Percentiles rank a stretch among this genome's conserved stretches.
These are phyloP conservation scores for Emys orbicularis DNA, from an alignment of 2,797 vertebrate species.

Conservation along the genomic window DNA sequence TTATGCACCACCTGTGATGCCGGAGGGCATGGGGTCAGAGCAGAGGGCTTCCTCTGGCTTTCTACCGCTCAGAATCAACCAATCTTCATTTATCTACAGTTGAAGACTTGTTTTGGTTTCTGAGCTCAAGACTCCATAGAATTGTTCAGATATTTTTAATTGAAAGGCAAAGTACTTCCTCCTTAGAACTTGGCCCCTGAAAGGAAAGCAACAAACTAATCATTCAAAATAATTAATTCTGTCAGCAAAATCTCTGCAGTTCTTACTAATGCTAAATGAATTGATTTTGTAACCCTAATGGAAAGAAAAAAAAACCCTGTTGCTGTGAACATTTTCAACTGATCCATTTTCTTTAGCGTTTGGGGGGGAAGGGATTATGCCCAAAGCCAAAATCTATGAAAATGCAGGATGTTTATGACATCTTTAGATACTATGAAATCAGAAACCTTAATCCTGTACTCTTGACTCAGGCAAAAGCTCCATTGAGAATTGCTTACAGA, in stretches of 20 bases:
- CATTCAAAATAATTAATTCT: slow-evolving; percentile 77
- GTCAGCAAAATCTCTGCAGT: slow-evolving; percentile 77
- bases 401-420: neutral
- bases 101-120: slow-evolving; percentile 77
- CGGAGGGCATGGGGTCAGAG: slow-evolving; percentile 67
- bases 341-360: slow-evolving; percentile 63
- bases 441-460: slow-evolving; percentile 27
- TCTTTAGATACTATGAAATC: slow-evolving; percentile 1
- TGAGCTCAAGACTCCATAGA: slow-evolving; percentile 75
- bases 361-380: neutral
- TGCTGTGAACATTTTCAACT: slow-evolving; percentile 64
- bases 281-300: slow-evolving; percentile 67
- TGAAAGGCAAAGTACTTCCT: slow-evolving; percentile 77
- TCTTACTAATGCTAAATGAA: slow-evolving; percentile 44
- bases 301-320: slow-evolving; percentile 62
- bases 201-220: slow-evolving; percentile 74
- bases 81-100: slow-evolving; percentile 72
- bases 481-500: neutral
- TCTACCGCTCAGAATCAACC: slow-evolving; percentile 55
- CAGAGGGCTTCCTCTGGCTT: slow-evolving; percentile 67
- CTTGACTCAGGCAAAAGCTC: neutral
- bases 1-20: slow-evolving; percentile 79
- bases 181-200: slow-evolving; percentile 68
- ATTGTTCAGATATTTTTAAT: slow-evolving; percentile 80
- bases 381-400: slow-evolving; percentile 27